Evolutionary conservation across 2,113 vertebrate species (phyloP).

Genomic region (Trachemys scripta): DNA sequence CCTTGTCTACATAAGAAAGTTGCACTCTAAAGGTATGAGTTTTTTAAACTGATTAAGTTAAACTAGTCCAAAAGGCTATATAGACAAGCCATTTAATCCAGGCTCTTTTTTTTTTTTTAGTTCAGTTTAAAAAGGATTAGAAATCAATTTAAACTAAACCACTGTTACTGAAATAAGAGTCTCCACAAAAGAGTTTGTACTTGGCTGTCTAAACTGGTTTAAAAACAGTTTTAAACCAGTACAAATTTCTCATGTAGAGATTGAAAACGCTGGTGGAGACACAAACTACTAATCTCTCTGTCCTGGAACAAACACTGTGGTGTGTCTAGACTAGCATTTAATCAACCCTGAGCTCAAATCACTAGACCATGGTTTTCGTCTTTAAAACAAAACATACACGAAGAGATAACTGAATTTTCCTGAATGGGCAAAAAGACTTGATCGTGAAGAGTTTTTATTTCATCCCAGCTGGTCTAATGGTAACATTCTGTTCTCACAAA

Average conservation of each 20-base stretch:
- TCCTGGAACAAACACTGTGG: not conserved
- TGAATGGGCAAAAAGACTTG: not conserved
- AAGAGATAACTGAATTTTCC: not conserved
- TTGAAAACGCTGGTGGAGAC: not conserved
- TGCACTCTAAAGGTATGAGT: not conserved
- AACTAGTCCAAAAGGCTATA: not conserved
- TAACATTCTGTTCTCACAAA: not conserved
- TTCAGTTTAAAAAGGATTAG: not conserved
- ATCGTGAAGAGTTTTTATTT: accelerated
- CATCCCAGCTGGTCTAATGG: not conserved
- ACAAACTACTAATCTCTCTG: not conserved
- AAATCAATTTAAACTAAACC: not conserved
- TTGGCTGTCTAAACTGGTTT: not conserved
- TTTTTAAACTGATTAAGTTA: not conserved
- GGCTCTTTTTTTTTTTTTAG: not conserved
- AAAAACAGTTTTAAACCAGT: not conserved
- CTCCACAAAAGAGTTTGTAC: not conserved
- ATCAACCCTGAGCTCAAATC: not conserved
- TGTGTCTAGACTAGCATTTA: not conserved
- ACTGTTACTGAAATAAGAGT: not conserved
- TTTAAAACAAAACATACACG: conserved; percentile 14
- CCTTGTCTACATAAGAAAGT: not conserved
- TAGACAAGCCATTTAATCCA: not conserved
- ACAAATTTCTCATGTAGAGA: not conserved
- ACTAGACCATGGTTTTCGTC: not conserved